Evolutionary conservation across 2,113 vertebrate genomes (phyloP), one percentile per base, ranked within the genome.

Genomic region (Casuarius casuarius): DNA sequence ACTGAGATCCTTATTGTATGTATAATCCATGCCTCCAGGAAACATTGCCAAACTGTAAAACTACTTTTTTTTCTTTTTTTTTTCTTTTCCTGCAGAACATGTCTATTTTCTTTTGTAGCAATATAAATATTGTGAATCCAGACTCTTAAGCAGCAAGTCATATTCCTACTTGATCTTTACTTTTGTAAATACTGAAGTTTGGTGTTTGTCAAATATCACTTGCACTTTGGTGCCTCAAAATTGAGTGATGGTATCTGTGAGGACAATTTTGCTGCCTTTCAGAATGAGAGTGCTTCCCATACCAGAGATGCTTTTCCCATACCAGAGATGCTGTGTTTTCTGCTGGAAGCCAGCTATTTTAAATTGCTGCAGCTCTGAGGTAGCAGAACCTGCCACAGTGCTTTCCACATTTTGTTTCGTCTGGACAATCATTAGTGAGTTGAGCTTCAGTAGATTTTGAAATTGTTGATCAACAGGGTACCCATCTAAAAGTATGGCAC

Each of bases 381-480:
- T 21, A 72, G 15, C 15, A 67, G 11, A 71, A 51, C 4, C 38
- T 38, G 10, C 20, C 40, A n/a, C 7, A 52, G 11, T 0, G 1
- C 23, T 62, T 93, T 62, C 28, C 22, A 70, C 18, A 1, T 35
- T 79, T 80, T 88, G 5, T 71, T 6, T 54, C 13, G 14, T 25
- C 11, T 80, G n/a, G 23, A 35, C 33, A 58, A 19, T 29, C 28
- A 33, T 12, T 54, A 62, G 11, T 58, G 6, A 31, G 42, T 26
- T 38, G 9, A 68, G 16, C 61, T 7, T 84, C 21, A 56, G 15
- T 28, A 52, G 21, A 4, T 38, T 62, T 86, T 66, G 0, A 80
- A 78, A 31, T 21, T 0, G 0, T 3, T 65, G 52, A n/a, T 62
- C 46, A 63, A 40, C 2, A 74, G 4, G 18, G 0, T 46, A 6